Conservation (phyloP, 2,113 vertebrate species). For the Argyrosomus japonicus region DNA sequence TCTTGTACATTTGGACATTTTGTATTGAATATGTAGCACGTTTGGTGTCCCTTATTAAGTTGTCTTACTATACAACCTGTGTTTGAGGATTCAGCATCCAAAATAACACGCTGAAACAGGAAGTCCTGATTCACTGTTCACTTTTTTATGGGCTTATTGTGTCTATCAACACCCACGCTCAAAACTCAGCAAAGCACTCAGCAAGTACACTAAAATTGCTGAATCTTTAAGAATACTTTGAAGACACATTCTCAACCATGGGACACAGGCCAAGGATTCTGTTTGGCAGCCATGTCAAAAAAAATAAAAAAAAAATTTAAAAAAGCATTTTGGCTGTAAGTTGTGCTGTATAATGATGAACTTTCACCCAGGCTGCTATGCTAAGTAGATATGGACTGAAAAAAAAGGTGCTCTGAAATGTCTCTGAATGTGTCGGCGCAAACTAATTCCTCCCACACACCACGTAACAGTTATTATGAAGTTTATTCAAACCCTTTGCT, state of each 20-base stretch:
- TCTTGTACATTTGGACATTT: no score
- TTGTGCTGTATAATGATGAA: neutral
- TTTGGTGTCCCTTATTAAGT: neutral
- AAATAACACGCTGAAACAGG: neutral
- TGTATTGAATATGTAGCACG: no score
- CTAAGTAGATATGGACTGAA: neutral
- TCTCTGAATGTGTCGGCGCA: neutral
- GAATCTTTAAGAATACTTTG: no score
- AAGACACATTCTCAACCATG: no score
- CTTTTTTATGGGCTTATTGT: neutral
- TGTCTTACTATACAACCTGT: neutral
- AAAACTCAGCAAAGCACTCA: neutral
- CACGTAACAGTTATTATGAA: neutral
- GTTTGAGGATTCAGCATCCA: neutral
- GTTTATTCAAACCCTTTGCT: neutral
- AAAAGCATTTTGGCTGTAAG: neutral
- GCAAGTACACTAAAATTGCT: neutral
- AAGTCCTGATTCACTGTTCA: neutral
- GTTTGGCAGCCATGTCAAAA: neutral
- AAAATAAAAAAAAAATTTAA: neutral
- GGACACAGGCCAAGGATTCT: neutral
- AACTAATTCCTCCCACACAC: neutral
- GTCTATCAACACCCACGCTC: neutral
- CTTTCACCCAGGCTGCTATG: conserved; percentile 3
- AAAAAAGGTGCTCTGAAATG: neutral